Conservation (phyloP, 2,113 vertebrate genomes). For the Promerops cafer region DNA sequence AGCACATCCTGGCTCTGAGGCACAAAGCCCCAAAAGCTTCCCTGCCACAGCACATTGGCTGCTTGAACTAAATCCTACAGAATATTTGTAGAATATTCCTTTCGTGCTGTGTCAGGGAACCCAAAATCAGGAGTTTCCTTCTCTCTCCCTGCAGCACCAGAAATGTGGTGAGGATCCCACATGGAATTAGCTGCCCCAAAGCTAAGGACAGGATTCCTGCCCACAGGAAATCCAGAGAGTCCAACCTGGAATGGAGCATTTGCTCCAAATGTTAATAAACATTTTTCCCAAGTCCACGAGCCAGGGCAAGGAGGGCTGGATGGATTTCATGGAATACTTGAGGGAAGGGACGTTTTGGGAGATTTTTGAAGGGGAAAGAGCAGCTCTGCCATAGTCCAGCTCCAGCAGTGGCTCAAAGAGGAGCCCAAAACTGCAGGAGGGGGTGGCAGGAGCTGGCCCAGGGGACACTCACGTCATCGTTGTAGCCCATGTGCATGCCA, state of each 20-base stretch:
- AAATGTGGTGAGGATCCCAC: not conserved
- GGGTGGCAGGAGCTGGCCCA: not conserved
- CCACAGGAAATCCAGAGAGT: not conserved
- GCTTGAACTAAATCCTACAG: not conserved
- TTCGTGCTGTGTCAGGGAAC: not conserved
- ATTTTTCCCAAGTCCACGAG: not conserved
- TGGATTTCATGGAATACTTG: too few relatives aligned
- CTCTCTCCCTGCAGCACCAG: not conserved
- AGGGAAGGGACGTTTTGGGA: not conserved
- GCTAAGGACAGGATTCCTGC: not conserved
- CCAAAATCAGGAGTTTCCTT: not conserved
- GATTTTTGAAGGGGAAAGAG: not conserved
- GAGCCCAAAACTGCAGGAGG: not conserved
- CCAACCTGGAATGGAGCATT: not conserved
- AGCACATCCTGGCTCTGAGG: not conserved
- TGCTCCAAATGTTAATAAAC: rapidly evolving
- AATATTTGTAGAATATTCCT: not conserved
- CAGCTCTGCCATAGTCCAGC: not conserved
- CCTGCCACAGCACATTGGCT: not conserved
- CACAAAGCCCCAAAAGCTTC: not conserved
- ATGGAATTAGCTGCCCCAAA: not conserved
- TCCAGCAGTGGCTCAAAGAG: not conserved
- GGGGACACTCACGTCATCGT: constrained; percentile 85
- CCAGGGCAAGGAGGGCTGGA: not conserved
- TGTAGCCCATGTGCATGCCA: constrained; percentile 99